A percentile compares a stretch with the other conserved stretches of the same genome.
These are phyloP conservation scores for Scomber japonicus DNA, from an alignment of 2,113 vertebrate genomes.

Conservation along the genomic window DNA sequence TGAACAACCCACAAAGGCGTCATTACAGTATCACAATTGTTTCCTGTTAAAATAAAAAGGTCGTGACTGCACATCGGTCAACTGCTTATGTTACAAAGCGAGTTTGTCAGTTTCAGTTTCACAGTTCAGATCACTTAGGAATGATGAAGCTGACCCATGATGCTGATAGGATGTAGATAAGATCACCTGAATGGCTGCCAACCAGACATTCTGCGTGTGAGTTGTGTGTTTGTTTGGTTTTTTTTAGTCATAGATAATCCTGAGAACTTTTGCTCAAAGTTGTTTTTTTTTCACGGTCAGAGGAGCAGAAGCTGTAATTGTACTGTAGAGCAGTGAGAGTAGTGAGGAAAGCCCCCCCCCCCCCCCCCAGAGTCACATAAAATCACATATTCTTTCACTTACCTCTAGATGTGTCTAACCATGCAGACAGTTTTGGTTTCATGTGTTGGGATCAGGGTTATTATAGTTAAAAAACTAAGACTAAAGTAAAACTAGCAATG, in stretches of 20 bases:
- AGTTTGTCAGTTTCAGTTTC: neutral
- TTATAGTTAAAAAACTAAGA: too few species aligned
- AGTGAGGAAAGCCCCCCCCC: too few species aligned
- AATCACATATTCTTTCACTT: neutral
- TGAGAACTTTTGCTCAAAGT: neutral
- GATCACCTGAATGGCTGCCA: neutral
- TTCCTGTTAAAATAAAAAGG: too few species aligned
- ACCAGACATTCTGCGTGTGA: neutral
- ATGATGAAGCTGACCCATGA: neutral
- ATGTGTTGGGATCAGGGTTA: neutral
- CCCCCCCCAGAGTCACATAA: too few species aligned
- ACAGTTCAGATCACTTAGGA: conserved; percentile 1
- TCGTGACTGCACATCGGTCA: neutral
- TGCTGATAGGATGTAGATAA: neutral
- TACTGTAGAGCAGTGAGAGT: neutral
- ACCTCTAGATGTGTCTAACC: neutral
- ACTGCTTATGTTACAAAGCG: neutral
- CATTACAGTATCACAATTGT: too few species aligned
- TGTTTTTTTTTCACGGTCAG: neutral
- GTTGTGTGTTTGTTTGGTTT: neutral
- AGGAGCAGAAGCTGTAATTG: neutral
- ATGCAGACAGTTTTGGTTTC: neutral
- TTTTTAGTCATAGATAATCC: neutral
- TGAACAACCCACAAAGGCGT: too few species aligned
- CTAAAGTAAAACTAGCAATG: too few species aligned